phyloP scores from a whole-genome alignment of 2,797 vertebrate species.

The Thalassophryne amazonica region DNA sequence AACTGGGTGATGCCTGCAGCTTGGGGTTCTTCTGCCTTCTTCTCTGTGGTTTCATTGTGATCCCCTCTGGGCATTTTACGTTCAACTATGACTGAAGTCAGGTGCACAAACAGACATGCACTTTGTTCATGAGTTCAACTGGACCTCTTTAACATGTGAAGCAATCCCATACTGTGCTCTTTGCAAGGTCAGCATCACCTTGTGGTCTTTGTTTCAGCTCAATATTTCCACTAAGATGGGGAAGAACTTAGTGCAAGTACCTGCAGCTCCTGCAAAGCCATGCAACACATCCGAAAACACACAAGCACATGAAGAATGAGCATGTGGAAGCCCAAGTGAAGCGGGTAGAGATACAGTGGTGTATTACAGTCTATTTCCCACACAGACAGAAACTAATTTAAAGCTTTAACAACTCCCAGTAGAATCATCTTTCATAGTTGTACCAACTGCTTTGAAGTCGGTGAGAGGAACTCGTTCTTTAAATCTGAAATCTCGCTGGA shows the following conservation, averaged over 20 bases:
- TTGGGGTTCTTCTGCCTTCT: conserved; percentile 57
- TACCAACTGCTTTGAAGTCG: conserved; percentile 48
- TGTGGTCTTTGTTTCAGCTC: conserved; percentile 19
- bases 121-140: conserved; percentile 51
- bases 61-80: conserved; percentile 41
- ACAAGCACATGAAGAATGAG: conserved; percentile 3
- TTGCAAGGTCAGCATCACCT: conserved; percentile 31
- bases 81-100: conserved; percentile 11
- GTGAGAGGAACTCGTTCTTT: conserved; percentile 38
- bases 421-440: conserved; percentile 40
- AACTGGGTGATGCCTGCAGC: conserved; percentile 49
- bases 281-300: conserved; percentile 1
- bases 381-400: conserved; percentile 55
- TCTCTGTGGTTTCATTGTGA: conserved; percentile 51
- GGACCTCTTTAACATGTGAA: conserved; percentile 46
- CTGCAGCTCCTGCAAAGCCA: conserved; percentile 15
- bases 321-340: conserved; percentile 7
- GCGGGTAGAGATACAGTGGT: conserved; percentile 1
- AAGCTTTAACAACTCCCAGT: conserved; percentile 53
- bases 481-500: conserved; percentile 55
- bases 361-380: conserved; percentile 29
- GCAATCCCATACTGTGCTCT: conserved; percentile 34
- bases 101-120: neutral
- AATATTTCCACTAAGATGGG: conserved; percentile 19
- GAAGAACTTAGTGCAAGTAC: conserved; percentile 12